These are phyloP conservation scores for Ardeotis arabs DNA, from an alignment of 2,113 vertebrate genomes.

Conservation along the genomic window DNA sequence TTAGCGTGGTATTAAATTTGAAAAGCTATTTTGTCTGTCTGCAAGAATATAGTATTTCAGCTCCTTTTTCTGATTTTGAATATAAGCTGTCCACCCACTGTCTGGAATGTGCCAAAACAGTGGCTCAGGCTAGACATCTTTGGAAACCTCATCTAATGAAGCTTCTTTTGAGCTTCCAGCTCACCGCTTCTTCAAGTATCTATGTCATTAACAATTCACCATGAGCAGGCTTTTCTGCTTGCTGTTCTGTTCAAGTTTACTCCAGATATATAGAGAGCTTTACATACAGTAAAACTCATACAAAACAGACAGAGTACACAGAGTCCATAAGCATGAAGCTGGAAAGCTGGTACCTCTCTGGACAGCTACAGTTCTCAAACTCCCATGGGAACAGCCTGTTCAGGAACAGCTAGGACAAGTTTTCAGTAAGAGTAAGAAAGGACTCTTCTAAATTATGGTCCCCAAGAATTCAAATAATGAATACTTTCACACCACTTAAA, in stretches of 20 bases:
- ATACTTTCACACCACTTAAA: background rate
- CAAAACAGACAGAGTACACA: background rate
- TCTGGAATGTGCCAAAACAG: background rate
- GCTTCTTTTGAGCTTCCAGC: background rate
- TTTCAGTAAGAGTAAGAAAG: background rate
- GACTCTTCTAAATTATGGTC: accelerated
- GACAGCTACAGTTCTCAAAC: background rate
- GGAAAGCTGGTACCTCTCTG: background rate
- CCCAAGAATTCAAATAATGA: background rate
- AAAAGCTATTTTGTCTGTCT: background rate
- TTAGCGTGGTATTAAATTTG: background rate
- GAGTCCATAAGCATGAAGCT: background rate
- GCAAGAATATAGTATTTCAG: background rate
- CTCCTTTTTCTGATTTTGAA: background rate
- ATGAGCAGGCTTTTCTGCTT: background rate
- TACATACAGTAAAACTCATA: background rate
- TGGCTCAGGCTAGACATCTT: background rate
- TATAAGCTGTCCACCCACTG: background rate
- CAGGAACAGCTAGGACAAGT: background rate
- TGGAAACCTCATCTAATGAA: background rate
- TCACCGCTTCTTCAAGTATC: background rate
- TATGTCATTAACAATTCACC: background rate
- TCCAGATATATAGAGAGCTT: background rate
- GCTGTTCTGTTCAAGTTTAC: background rate
- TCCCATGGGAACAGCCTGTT: background rate